phyloP scores from a whole-genome alignment of 2,113 vertebrate species.

The Cariama cristata region DNA sequence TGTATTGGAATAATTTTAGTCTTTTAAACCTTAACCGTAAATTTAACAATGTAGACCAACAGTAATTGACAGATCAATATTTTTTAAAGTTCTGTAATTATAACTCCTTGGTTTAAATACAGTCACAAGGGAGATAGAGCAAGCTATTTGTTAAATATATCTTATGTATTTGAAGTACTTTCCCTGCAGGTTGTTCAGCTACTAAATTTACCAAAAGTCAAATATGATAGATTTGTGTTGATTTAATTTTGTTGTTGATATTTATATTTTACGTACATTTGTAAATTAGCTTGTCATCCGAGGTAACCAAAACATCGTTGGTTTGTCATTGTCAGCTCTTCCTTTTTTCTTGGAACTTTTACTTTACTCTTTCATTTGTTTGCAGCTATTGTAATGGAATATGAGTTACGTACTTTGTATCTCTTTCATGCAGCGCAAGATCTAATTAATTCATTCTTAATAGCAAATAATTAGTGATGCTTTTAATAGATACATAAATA shows the following conservation, averaged over 20 bases:
- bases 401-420: background rate
- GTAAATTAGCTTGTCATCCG: background rate
- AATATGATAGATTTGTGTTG: background rate
- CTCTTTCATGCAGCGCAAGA: background rate
- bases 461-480: conserved; percentile 21
- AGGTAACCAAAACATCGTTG: background rate
- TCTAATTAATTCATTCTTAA: conserved; percentile 10
- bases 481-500: conserved; percentile 8
- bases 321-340: background rate
- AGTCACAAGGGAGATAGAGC: background rate
- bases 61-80: background rate
- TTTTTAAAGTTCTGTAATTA: background rate
- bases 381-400: background rate
- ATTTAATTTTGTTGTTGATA: background rate
- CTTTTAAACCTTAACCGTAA: background rate
- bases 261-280: background rate
- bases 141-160: background rate
- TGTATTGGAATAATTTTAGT: background rate
- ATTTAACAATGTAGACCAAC: background rate
- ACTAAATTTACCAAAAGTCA: background rate
- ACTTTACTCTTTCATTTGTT: background rate
- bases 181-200: background rate
- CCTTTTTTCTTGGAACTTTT: background rate
- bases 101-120: background rate
- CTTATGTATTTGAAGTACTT: background rate